Evolutionary conservation across 2,888 invertebrate genomes (phyloP), one percentile per base, ranked within the genome.

Genomic region (Drosophila meridionalis): DNA sequence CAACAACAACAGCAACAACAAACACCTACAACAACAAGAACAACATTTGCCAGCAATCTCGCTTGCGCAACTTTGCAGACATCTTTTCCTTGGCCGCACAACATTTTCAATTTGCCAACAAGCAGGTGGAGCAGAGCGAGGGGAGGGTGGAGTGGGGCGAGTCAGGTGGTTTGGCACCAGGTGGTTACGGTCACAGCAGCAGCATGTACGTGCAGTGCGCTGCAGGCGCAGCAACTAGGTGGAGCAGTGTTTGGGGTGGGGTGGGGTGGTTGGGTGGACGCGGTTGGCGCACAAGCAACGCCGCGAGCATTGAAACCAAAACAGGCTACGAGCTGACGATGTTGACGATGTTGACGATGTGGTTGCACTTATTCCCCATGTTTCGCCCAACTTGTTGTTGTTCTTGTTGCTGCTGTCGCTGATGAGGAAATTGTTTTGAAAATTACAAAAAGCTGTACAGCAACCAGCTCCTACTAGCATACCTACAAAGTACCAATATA

Each of bases 401-500:
- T 50, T 61, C 26, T 42, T 67, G 47, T 45, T 64, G 69, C 28
- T 67, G 43, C 9, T 78, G 71, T 42, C 36, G 58, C 61, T 83
- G 88, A 83, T 85, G 83, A 89, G 89, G 83, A 87, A 89, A 87
- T 89, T 87, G 89, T 87, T 87, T 86, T 83, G 71, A 74, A 81
- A 85, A 81, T 81, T 76, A 73, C 73, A 73, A 80, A 75, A 64
- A 57, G 61, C 62, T 52, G 52, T 57, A 55, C 28, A 56, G 57
- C 70, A 73, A 45, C 57, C 73, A 64, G 14, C 20, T 67, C 32
- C 20, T 57, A 28, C 45, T 26, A 55, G 26, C 48, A 58, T 26
- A 12, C 20, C 30, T 30, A 65, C 14, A 30, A n/a, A 57, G 7
- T 30, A 36, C 30, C 55, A 11, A 53, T 28, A 43, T 48, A 53